These are phyloP conservation scores for Rynchops niger DNA, from an alignment of 2,113 vertebrate species.

Conservation along the genomic window DNA sequence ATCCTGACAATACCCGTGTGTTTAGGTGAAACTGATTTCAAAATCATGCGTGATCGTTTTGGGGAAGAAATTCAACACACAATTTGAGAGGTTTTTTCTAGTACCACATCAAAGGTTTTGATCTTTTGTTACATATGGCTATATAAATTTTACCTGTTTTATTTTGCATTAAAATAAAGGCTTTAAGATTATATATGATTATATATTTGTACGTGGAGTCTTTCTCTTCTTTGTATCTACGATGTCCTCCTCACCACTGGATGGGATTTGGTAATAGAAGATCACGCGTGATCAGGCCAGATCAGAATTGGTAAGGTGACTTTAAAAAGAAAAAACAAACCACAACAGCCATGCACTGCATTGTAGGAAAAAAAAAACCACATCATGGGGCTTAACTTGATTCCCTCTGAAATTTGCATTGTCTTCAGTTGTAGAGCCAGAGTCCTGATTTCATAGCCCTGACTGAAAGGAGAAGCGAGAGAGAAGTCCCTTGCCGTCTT, in stretches of 20 bases:
- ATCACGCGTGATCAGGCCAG: neutral
- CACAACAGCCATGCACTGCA: neutral
- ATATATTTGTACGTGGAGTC: neutral
- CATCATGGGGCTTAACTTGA: neutral
- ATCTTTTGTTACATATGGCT: constrained; percentile 73
- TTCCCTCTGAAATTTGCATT: neutral
- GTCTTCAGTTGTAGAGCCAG: neutral
- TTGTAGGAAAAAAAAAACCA: neutral
- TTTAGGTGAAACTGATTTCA: constrained; percentile 55
- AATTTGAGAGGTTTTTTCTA: constrained; percentile 67
- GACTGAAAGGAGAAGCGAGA: neutral
- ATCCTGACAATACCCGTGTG: constrained; percentile 50
- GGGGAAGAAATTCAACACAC: constrained; percentile 53
- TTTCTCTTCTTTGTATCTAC: neutral
- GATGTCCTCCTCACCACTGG: neutral
- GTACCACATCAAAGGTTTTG: constrained; percentile 57
- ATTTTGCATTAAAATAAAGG: constrained; percentile 84
- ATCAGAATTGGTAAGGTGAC: neutral
- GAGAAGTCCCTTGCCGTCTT: neutral
- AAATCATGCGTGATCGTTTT: constrained; percentile 53
- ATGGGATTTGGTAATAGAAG: neutral
- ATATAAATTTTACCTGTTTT: constrained; percentile 75
- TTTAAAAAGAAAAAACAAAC: neutral
- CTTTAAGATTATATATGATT: constrained; percentile 59
- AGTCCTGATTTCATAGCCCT: neutral